Evolutionary conservation across 1,140 invertebrate genomes (phyloP).

Genomic region (Wasmannia auropunctata): DNA sequence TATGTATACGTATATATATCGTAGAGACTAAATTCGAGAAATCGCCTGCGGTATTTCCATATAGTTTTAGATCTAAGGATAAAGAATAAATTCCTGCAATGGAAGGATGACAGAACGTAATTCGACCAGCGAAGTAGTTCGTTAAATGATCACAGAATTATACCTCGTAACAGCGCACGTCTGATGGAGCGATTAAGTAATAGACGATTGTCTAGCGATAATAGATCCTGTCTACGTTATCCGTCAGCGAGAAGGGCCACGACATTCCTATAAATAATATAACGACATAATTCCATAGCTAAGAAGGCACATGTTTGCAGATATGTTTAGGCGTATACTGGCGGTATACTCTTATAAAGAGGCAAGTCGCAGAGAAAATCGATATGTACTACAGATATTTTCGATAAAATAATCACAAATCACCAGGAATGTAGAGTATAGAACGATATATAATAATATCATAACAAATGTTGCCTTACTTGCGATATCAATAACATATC

Average conservation of each 20-base stretch:
- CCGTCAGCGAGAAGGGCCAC: conserved; percentile 35
- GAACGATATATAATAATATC: not conserved
- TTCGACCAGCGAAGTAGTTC: conserved; percentile 67
- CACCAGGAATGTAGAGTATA: not conserved
- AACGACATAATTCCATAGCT: conserved; percentile 16
- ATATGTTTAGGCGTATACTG: conserved; percentile 12
- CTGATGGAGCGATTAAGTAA: conserved; percentile 63
- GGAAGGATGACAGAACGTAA: conserved; percentile 37
- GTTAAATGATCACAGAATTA: conserved; percentile 67
- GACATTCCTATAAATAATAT: conserved; percentile 32
- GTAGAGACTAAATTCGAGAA: conserved; percentile 20
- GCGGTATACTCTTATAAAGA: not conserved
- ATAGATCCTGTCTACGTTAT: conserved; percentile 37
- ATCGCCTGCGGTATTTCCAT: conserved; percentile 22
- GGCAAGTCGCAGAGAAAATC: not conserved
- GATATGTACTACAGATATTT: not conserved
- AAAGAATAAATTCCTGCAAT: conserved; percentile 15
- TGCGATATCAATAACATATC: conserved; percentile 30
- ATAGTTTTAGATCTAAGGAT: conserved; percentile 12
- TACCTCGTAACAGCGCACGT: conserved; percentile 42
- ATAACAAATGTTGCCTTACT: no score
- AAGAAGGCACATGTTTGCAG: conserved; percentile 18
- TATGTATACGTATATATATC: not conserved
- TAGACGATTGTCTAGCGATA: conserved; percentile 22
- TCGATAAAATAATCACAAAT: not conserved